Base-by-base conservation (phyloP, 2,888 invertebrate species). In the Cryptus armator region DNA sequence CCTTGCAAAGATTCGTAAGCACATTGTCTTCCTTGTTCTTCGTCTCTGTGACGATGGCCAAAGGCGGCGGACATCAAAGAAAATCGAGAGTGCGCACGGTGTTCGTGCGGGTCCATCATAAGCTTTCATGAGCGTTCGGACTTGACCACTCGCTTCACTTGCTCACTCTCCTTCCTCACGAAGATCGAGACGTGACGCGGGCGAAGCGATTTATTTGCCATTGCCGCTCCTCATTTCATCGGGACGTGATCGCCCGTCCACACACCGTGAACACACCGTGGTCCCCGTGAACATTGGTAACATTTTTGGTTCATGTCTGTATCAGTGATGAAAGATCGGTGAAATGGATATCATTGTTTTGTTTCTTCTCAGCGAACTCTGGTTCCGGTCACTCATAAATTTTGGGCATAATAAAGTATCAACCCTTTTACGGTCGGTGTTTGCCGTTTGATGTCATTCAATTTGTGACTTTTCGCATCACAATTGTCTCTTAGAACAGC, bases 171-270 rank as follows among this genome's bases (percentile, higher is more conserved):
- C 75, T 62, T 76, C 46, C 76, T 74, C 89, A 83, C 90, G 90
- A 62, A 62, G 89, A 91, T 91, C 90, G 91, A 88, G 90, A 93
- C 93, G 93, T 93, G 93, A 93, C 91, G 92, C 91, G 91, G 92
- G 91, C 90, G 91, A 90, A 90, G 91, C 93, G 93, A 93, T 93
- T 93, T 93, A 93, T 93, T 93, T 93, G 93, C 92, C 92, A 92
- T 93, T 91, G 93, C 92, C 92, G 91, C 91, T 92, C 91, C 92
- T 93, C 92, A 93, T 93, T 93, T 92, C 92, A 87, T 91, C 89
- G 91, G 91, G 91, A 93, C 93, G 93, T 93, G 93, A 85, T 86
- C 80, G 74, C 84, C 75, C 84, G 84, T 84, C 74, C 76, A 72
- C 81, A 75, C 46, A 46, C 77, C 67, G 53, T 29, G 67, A 76